These are phyloP conservation scores for Discoglossus pictus DNA, from an alignment of 2,797 vertebrate genomes.

Conservation along the genomic window DNA sequence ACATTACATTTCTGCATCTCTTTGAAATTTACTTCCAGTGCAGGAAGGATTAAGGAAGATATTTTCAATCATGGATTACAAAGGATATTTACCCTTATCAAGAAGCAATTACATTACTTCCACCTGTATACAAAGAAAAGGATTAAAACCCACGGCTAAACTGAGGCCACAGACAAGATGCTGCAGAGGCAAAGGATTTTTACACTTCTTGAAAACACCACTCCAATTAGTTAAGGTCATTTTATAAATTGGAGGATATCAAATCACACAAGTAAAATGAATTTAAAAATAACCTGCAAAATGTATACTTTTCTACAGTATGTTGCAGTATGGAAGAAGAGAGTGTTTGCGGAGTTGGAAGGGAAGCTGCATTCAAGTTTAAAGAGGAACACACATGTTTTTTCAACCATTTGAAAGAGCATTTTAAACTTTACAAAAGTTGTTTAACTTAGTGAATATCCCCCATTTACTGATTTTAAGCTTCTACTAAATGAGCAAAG, in stretches of 20 bases:
- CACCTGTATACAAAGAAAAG: constrained; percentile 57
- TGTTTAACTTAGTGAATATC: too few relatives aligned
- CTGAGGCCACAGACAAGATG: constrained; percentile 47
- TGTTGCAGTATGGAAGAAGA: too few relatives aligned
- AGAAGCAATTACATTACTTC: constrained; percentile 55
- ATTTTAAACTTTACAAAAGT: too few relatives aligned
- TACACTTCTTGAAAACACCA: background rate
- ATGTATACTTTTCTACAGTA: background rate
- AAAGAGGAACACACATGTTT: too few relatives aligned
- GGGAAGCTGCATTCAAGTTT: too few relatives aligned
- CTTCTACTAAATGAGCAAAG: too few relatives aligned
- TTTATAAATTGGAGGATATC: constrained; percentile 13
- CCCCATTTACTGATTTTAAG: too few relatives aligned
- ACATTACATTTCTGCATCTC: constrained; percentile 38
- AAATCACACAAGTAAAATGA: constrained; percentile 20
- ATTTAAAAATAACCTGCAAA: background rate
- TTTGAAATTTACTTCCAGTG: constrained; percentile 54
- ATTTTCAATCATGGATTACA: constrained; percentile 58
- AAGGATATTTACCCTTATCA: constrained; percentile 49
- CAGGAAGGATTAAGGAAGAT: constrained; percentile 58
- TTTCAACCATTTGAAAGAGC: too few relatives aligned
- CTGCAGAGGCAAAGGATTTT: constrained; percentile 30
- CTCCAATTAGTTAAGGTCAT: constrained; percentile 29
- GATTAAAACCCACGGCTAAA: constrained; percentile 54
- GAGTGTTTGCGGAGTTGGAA: too few relatives aligned